phyloP scores from a whole-genome alignment of 2,113 vertebrate species.

The Oceanodroma tethys region DNA sequence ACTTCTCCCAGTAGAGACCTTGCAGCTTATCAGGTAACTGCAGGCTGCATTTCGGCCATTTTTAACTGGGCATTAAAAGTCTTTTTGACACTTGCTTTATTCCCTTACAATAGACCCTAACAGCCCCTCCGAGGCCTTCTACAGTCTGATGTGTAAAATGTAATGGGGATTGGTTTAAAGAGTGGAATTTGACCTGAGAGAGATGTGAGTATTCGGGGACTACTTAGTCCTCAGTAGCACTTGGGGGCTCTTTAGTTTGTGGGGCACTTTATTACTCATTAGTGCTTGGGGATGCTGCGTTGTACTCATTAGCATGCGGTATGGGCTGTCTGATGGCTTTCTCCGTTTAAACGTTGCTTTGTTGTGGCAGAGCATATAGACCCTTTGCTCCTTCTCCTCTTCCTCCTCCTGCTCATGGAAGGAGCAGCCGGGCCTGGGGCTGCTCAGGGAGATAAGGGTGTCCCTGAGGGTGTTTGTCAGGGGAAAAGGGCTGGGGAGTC shows the following conservation, averaged over 20 bases:
- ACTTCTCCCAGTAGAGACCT: slow-evolving; percentile 52
- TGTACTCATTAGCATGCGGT: background rate
- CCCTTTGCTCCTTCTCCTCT: background rate
- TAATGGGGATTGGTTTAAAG: slow-evolving; percentile 52
- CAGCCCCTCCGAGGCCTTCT: slow-evolving; percentile 11
- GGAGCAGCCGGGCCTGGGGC: background rate
- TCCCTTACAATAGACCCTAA: slow-evolving; percentile 54
- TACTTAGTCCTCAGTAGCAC: slow-evolving; percentile 50
- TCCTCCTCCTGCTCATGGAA: background rate
- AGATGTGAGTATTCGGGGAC: slow-evolving; percentile 52
- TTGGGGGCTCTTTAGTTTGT: slow-evolving; percentile 44
- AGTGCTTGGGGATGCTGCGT: background rate
- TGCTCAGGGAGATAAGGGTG: background rate
- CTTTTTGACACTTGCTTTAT: slow-evolving; percentile 71
- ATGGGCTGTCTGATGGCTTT: background rate
- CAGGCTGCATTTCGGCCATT: slow-evolving; percentile 26
- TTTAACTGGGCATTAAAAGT: slow-evolving; percentile 68
- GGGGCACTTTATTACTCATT: slow-evolving; percentile 53
- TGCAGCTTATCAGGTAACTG: slow-evolving; percentile 59
- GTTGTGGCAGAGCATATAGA: background rate
- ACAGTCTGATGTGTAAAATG: slow-evolving; percentile 35
- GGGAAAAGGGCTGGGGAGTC: background rate
- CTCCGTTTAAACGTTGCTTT: background rate
- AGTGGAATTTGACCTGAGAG: slow-evolving; percentile 63
- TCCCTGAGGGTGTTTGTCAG: background rate